These are phyloP conservation scores for Leptinotarsa lineolata DNA, from an alignment of 1,140 invertebrate genomes.

Conservation along the genomic window DNA sequence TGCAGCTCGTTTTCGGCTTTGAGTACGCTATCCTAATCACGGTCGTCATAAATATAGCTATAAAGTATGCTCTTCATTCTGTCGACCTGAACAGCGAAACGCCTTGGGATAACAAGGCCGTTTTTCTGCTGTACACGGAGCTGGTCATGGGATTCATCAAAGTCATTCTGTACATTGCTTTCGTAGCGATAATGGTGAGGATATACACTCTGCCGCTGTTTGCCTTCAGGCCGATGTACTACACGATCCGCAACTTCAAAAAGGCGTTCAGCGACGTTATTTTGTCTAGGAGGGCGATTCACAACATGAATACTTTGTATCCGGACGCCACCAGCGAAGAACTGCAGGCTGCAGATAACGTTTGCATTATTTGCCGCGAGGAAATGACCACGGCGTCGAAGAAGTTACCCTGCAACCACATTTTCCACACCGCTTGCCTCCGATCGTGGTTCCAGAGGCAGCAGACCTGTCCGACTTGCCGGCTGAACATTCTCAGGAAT, in stretches of 20 bases:
- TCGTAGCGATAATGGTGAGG: constrained; percentile 95
- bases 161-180: constrained; percentile 91
- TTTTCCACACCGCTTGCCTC: constrained; percentile 98
- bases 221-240: constrained; percentile 98
- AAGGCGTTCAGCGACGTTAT: constrained; percentile 98
- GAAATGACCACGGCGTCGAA: constrained; percentile 90
- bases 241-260: constrained; percentile 96
- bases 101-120: constrained; percentile 99
- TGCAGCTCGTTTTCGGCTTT: constrained; percentile 98
- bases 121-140: constrained; percentile 96
- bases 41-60: constrained; percentile 88
- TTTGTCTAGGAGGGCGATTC: constrained; percentile 92
- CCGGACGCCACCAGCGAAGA: constrained; percentile 95
- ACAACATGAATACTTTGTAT: constrained; percentile 98
- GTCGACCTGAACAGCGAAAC: constrained; percentile 93
- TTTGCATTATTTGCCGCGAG: constrained; percentile 98
- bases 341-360: constrained; percentile 91
- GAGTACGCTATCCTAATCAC: constrained; percentile 98
- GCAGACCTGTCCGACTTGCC: constrained; percentile 98
- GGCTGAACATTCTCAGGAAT: constrained; percentile 89
- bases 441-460: constrained; percentile 89
- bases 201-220: constrained; percentile 98
- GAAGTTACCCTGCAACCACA: constrained; percentile 98
- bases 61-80: constrained; percentile 95
- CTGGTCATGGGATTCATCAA: constrained; percentile 88